Base-by-base conservation (phyloP, 92 coral and sea anemone genomes). In the Diadumene lineata region DNA sequence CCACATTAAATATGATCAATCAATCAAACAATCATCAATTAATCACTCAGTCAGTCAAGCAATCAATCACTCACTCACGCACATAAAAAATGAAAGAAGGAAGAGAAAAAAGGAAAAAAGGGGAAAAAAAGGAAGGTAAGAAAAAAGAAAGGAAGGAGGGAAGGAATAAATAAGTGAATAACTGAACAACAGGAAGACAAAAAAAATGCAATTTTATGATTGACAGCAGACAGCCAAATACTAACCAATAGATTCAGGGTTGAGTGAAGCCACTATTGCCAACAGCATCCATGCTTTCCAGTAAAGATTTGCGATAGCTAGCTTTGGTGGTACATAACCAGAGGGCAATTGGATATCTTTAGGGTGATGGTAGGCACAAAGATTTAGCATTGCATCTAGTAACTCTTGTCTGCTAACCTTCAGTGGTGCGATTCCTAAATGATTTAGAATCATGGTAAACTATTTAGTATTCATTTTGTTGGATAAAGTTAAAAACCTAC, bases 311-410 rank as follows among this genome's bases (percentile, higher is more conserved):
- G 93, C 84, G 29, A 96, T 96, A 32, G 99, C 99, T 68, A 96
- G 72, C 58, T 88, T 84, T 1, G 99, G 99, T 0, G 96, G 64
- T 9, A 83, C 84, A 44, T 83, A 94, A 83, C 99, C 99, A 43
- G 89, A 1, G 10, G 99, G 99, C 0, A 96, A 84, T 43, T 86
- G 92, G 26, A 96, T 96, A 48, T 96, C 97, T 64, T 92, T 90
- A 4, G 99, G 99, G 60, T 96, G 90, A 31, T 96, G 99, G 66
- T 96, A 96, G 21, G 97, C 96, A 77, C 99, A 96, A 26, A 96
- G 91, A 73, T 96, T 93, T 19, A 96, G 89, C 64, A 96, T 91
- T n/a, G 99, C 99, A 88, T 96, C 99, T 34, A 96, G 60, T 26
- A 96, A 84, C 82, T 93, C 97, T 70, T 92, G 66, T 63, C 99